Evolutionary conservation across 2,797 vertebrate species (phyloP).

Genomic region (Phalloptychus januarius): DNA sequence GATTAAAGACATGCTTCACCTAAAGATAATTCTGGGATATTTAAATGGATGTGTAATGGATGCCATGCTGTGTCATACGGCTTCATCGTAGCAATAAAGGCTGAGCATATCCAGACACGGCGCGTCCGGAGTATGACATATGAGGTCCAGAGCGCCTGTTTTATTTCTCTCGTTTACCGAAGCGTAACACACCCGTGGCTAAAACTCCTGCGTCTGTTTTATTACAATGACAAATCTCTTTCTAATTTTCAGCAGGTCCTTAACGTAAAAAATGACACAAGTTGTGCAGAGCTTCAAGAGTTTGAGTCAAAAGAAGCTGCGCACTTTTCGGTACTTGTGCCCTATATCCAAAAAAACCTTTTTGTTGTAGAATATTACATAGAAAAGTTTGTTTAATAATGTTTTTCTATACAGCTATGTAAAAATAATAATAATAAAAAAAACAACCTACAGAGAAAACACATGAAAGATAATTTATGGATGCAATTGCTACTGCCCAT

Average conservation of each 20-base stretch:
- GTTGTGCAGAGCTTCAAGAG: background rate
- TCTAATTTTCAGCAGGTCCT: constrained; percentile 31
- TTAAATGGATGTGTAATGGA: constrained; percentile 43
- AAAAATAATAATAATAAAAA: background rate
- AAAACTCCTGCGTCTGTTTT: constrained; percentile 38
- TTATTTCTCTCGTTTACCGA: constrained; percentile 32
- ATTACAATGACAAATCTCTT: constrained; percentile 41
- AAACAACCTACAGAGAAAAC: background rate
- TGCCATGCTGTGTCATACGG: constrained; percentile 62
- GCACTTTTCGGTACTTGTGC: background rate
- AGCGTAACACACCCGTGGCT: constrained; percentile 9
- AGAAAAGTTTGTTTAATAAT: background rate
- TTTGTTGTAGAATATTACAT: background rate
- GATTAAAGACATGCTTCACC: constrained; percentile 28
- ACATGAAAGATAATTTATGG: background rate
- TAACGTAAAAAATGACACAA: constrained; percentile 47
- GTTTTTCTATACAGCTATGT: background rate
- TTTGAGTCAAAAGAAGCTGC: constrained; percentile 11
- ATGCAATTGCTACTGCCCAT: background rate
- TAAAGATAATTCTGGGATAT: constrained; percentile 41
- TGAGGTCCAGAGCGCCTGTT: constrained; percentile 24
- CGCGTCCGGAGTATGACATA: constrained; percentile 29
- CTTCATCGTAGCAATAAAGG: constrained; percentile 47
- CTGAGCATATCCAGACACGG: constrained; percentile 58
- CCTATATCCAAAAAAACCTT: background rate